These are phyloP conservation scores for Sphyrna mokarran DNA, from an alignment of 2,113 vertebrate genomes.

Conservation along the genomic window DNA sequence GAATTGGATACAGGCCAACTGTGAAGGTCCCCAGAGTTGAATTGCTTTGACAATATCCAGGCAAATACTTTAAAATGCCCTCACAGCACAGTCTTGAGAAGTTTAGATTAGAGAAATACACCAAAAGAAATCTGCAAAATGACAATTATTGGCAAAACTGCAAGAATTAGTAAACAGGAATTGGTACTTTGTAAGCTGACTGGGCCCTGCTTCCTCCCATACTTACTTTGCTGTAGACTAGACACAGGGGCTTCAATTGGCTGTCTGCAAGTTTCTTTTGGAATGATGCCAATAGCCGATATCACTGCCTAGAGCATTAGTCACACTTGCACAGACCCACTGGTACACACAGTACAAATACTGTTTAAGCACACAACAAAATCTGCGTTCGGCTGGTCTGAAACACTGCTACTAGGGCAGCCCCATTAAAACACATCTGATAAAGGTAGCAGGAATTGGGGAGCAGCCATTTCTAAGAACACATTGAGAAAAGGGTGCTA, in stretches of 20 bases:
- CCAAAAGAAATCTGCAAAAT: not conserved
- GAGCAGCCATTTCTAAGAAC: not conserved
- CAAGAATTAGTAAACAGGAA: conserved; percentile 30
- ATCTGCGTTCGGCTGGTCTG: not conserved
- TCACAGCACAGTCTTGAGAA: not conserved
- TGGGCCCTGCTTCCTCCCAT: not conserved
- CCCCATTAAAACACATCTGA: conserved; percentile 11
- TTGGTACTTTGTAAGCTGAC: not conserved
- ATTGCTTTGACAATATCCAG: not conserved
- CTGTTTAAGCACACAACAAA: conserved; percentile 17
- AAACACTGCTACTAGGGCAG: not conserved
- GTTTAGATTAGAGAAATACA: not conserved
- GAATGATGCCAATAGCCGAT: conserved; percentile 16
- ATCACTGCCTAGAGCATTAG: conserved; percentile 22
- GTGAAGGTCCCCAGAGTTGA: not conserved
- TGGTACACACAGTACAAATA: conserved; percentile 32
- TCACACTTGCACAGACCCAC: conserved; percentile 25
- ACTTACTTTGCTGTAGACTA: not conserved
- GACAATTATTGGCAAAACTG: not conserved
- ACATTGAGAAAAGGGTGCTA: not conserved
- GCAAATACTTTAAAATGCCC: not conserved
- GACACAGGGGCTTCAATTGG: conserved; percentile 2
- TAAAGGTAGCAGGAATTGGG: not conserved
- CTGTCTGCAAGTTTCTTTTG: conserved; percentile 18
- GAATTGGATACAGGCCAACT: not conserved